Conservation (phyloP, 1,140 invertebrate species). For the Megathymus violae region DNA sequence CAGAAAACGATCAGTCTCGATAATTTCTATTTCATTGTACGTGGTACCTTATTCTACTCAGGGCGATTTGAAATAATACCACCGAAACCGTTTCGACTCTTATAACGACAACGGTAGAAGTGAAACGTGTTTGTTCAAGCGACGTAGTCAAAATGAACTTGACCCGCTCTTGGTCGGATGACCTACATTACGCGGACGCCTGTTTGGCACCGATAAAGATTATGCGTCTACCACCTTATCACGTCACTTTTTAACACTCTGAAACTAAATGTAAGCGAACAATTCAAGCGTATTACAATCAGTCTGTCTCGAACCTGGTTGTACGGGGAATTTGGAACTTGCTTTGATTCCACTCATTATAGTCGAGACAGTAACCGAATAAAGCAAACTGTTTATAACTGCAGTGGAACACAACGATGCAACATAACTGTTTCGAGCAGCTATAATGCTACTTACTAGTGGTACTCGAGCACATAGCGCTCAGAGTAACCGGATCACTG, state of each 20-base stretch:
- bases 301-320: not conserved
- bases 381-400: not conserved
- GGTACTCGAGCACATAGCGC: conserved; percentile 9
- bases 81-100: not conserved
- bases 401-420: not conserved
- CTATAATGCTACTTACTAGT: not conserved
- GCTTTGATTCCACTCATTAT: too few species aligned
- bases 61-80: too few species aligned
- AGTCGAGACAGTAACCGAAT: conserved; percentile 3
- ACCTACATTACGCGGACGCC: conserved; percentile 36
- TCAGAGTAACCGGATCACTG: conserved; percentile 17
- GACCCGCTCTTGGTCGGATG: conserved; percentile 44
- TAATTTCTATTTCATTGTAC: too few species aligned
- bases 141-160: conserved; percentile 47
- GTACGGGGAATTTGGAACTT: too few species aligned
- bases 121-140: conserved; percentile 20
- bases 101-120: not conserved
- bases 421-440: not conserved
- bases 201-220: conserved; percentile 48
- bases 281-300: too few species aligned
- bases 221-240: conserved; percentile 23
- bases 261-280: not conserved
- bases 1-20: too few species aligned
- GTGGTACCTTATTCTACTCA: too few species aligned
- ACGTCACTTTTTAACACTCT: conserved; percentile 1